Conservation (phyloP, 2,888 invertebrate species). For the Dolomedes plantarius region DNA sequence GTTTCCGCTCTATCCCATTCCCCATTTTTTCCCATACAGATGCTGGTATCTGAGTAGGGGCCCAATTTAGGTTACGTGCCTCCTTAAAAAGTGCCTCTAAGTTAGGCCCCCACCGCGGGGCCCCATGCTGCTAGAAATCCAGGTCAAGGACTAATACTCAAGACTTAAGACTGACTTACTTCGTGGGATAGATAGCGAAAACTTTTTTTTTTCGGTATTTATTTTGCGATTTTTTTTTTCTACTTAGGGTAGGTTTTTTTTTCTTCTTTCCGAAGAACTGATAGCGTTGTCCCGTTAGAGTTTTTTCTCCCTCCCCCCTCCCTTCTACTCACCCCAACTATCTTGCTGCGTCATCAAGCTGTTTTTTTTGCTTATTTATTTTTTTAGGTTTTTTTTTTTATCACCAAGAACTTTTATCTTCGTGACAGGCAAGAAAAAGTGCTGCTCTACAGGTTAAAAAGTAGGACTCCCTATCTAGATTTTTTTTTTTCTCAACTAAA, state of each 20-base stretch:
- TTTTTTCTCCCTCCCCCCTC: conserved; percentile 16
- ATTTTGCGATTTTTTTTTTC: conserved; percentile 26
- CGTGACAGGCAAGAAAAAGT: conserved; percentile 16
- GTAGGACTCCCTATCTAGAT: conserved; percentile 40
- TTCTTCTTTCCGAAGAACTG: not conserved
- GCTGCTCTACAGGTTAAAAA: conserved; percentile 65
- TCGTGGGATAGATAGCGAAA: conserved; percentile 57
- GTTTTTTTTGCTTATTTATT: conserved; percentile 8
- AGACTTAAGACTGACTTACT: conserved; percentile 60
- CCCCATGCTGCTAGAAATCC: conserved; percentile 45
- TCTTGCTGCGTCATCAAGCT: conserved; percentile 47
- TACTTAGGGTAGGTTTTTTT: not conserved
- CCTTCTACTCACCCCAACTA: conserved; percentile 15
- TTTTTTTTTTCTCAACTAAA: conserved; percentile 15
- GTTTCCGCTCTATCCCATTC: conserved; percentile 32
- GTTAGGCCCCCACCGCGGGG: conserved; percentile 28
- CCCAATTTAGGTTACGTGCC: conserved; percentile 54
- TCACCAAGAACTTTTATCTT: not conserved
- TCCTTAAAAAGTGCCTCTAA: conserved; percentile 62
- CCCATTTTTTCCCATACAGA: conserved; percentile 56
- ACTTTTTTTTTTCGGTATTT: conserved; percentile 33
- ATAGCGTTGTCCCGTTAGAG: conserved; percentile 29
- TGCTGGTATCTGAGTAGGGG: conserved; percentile 34
- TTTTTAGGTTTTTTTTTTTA: not conserved
- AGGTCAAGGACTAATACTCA: conserved; percentile 68